phyloP scores from a whole-genome alignment of 1,140 invertebrate genomes.

The Tyrophagus putrescentiae region DNA sequence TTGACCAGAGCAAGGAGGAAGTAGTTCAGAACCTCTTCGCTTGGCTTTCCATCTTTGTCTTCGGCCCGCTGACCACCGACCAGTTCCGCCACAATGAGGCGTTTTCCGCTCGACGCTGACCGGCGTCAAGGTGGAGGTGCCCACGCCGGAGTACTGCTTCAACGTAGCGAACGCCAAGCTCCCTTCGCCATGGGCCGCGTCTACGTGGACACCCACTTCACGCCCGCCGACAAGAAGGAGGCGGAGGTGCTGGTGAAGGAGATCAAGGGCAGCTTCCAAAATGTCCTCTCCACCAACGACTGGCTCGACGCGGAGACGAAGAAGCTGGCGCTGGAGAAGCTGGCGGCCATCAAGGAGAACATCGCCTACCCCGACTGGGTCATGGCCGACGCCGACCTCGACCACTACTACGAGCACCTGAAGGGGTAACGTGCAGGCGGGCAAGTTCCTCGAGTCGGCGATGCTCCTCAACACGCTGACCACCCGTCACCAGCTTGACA shows the following conservation, averaged over 20 bases:
- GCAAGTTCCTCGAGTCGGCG: neutral
- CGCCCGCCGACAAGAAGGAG: neutral
- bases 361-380: conserved; percentile 37
- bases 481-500: neutral
- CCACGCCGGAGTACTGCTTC: neutral
- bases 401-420: conserved; percentile 38
- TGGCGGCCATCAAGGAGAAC: conserved; percentile 32
- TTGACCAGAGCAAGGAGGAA: neutral
- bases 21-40: neutral
- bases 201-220: neutral
- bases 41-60: neutral
- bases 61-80: neutral
- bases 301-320: conserved; percentile 85
- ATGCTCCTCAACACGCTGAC: neutral
- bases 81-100: neutral
- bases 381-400: conserved; percentile 33
- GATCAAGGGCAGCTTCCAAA: conserved; percentile 26
- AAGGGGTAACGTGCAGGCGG: neutral
- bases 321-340: conserved; percentile 42
- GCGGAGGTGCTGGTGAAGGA: conserved; percentile 27
- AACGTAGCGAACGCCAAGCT: neutral
- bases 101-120: neutral
- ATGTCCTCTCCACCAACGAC: conserved; percentile 50
- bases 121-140: neutral
- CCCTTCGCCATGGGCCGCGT: neutral